Percentiles rank a stretch among this genome's conserved stretches.
These are phyloP conservation scores for Phortica magna DNA, from an alignment of 2,888 invertebrate genomes.

Conservation along the genomic window DNA sequence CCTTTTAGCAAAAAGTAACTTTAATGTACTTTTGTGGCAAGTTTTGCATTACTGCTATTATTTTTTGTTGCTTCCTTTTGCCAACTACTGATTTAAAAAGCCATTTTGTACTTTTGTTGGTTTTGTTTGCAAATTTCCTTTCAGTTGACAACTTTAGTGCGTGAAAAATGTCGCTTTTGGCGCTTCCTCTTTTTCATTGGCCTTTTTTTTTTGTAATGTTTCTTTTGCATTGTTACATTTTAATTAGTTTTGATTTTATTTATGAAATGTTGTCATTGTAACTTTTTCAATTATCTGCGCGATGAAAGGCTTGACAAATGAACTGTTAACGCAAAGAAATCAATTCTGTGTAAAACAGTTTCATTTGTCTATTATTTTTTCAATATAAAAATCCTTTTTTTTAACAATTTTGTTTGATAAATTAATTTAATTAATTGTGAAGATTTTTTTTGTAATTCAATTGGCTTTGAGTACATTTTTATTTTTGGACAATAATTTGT, in stretches of 20 bases:
- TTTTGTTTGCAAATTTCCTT: background rate
- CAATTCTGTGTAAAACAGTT: no score
- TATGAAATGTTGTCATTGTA: background rate
- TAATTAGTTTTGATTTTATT: conserved; percentile 3
- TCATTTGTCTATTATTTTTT: no score
- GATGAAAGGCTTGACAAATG: background rate
- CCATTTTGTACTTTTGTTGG: background rate
- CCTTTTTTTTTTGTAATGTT: background rate
- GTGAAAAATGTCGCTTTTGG: conserved; percentile 25
- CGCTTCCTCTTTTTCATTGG: background rate
- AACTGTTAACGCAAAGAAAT: background rate
- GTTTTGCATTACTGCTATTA: background rate
- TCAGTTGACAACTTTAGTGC: conserved; percentile 15
- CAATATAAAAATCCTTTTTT: no score
- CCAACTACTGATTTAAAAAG: background rate
- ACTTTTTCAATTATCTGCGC: background rate
- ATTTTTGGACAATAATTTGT: no score
- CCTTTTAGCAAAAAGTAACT: background rate
- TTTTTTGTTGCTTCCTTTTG: conserved; percentile 4
- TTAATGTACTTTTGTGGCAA: conserved; percentile 13
- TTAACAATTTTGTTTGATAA: no score
- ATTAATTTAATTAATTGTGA: no score
- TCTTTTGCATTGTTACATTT: conserved; percentile 1
- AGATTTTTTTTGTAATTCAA: no score
- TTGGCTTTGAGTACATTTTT: no score